Base-by-base conservation (phyloP, 2,888 invertebrate genomes). In the Aplocera efformata region DNA sequence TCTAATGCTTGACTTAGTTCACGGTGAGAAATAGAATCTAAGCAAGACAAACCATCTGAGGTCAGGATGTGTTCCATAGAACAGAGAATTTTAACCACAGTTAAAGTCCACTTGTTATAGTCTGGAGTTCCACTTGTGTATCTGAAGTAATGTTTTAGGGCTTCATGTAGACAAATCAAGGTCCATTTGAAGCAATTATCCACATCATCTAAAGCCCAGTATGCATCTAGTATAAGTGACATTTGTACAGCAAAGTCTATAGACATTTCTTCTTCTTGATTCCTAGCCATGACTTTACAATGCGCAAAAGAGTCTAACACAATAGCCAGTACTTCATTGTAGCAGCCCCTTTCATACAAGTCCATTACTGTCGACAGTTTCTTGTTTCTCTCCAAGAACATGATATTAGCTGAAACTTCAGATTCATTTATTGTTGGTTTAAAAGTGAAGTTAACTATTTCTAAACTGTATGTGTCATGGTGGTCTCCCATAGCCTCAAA, bases 181-280 rank as follows among this genome's bases (percentile, higher is more conserved):
- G 93, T 91, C 95, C 95, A 96, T 51, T 91, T 82, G 46, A 94
- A 91, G 63, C 94, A 94, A 29, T 92, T 91, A 46, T 91, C 83
- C 7, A 80, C 79, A 53, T 91, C 89, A 39, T 90, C 84, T 23
- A 92, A 72, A 38, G 91, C 90, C 90, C 91, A 92, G 43, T 93
- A 89, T 26, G 92, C 90, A 43, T 94, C 93, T 44, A 93, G 77
- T 46, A 94, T 84, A 36, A 93, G 79, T 6, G 90, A 89, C 21
- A 91, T 72, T 46, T 91, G 88, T 3, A 89, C 89, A 52, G 90
- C 89, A 76, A 89, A 90, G 43, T 91, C 91, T 45, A 89, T 54
- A 9, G 82, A 80, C 76, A 78, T 88, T 63, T 76, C 85, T 53
- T 76, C 82, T 44, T 88, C 84, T 55, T 83, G 76, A 32, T 77